Base-by-base conservation (phyloP, 2,113 vertebrate genomes). In the Tenrec ecaudatus region DNA sequence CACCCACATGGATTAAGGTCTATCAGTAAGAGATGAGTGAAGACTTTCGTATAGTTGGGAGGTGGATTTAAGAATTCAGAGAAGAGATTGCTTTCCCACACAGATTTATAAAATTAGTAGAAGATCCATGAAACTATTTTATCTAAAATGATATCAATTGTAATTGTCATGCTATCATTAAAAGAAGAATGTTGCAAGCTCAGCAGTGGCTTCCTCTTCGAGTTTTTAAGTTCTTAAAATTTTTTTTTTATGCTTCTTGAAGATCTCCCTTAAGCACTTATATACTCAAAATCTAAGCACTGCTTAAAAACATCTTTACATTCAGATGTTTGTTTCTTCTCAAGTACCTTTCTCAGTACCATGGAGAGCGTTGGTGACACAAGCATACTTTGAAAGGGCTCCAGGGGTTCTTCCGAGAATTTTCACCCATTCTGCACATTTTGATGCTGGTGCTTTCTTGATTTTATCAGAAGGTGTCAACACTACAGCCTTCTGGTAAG, bases 381-480 rank as follows among this genome's bases (percentile, higher is more conserved):
- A 82, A 71, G 22, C 31, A 29, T 47, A 75, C n/a, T 73, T 93
- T 84, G 78, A 86, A 94, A 88, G 69, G 57, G 53, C 83, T 84
- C 60, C 40, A 89, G 73, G 83, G 40, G 95, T 90, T 95, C 40
- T 93, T 82, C 60, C 58, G 92, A 62, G 82, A 88, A n/a, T 93
- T 94, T 79, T 92, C 58, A 85, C n/a, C 36, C 19, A 84, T 40
- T 93, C 40, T 93, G 58, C 53, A 93, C 83, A 15, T 83, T 78
- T 93, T 88, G 76, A 62, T 94, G 58, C 33, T 92, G 40, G 33
- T 88, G 60, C 40, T 68, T 96, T 96, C 33, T 92, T 94, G 91
- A 88, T 95, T 96, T 90, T 93, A 89, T 96, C 84, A 93, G 90
- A 92, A 95, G 82, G 83, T 93, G 73, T 90, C 36, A 80, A 80